Base-by-base conservation (phyloP, 2,888 invertebrate genomes). In the Dicyrtomina minuta region DNA sequence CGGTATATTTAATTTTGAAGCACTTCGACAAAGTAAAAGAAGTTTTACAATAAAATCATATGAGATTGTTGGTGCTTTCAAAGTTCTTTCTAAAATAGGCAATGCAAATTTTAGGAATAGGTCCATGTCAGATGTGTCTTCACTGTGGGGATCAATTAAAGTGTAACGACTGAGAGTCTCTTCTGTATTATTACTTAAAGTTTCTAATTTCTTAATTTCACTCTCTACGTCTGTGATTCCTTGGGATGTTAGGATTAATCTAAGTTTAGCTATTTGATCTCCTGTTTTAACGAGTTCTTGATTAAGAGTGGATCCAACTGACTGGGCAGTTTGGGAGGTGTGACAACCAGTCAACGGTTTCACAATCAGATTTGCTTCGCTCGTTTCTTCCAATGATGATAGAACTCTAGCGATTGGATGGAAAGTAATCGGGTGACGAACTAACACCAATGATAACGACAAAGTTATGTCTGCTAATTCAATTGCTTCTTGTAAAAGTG, bases 111-210 rank as follows among this genome's bases (percentile, higher is more conserved):
- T 39, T 0, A 70, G 46, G 13, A 69, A 69, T 22, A 69, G 43
- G 46, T 69, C 56, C 55, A 69, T 56, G 22, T 69, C 68, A 5
- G 58, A 58, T 26, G 58, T 58, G 26, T 27, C 33, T 12, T 33
- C 27, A 17, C 41, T 39, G 20, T 41, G 27, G 15, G 58, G 58
- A n/a, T 33, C 53, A 41, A 62, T 43, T 2, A 56, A 39, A 1
- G 64, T 64, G 39, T 62, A 69, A 13, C 68, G 62, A 49, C 56
- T 69, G 2, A 69, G 58, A 3, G 68, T 69, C 46, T 69, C 68
- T 39, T 62, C 68, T 17, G 62, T 69, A 44, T 58, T 64, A 13
- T 62, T 26, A 44, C 62, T 61, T 20, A 51, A 49, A 24, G 43
- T 39, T 49, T 69, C 68, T 41, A 55, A 55, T 15, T 58, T 39